phyloP scores from a whole-genome alignment of 2,797 vertebrate species.

The Dicrostonyx torquatus region DNA sequence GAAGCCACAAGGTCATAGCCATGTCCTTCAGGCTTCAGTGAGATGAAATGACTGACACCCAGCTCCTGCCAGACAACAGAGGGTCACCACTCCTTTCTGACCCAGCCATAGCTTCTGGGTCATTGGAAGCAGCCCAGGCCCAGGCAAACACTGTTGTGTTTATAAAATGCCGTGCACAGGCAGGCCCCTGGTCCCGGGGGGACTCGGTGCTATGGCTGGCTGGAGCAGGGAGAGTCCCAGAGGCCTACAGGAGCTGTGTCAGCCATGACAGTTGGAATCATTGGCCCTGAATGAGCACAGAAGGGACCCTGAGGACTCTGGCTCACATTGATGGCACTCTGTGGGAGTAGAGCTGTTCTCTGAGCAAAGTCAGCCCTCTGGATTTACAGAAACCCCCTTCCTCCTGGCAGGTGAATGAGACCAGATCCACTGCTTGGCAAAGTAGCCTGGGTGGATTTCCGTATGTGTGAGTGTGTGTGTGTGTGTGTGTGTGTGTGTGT shows the following conservation, averaged over 20 bases:
- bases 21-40: background rate
- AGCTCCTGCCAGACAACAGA: background rate
- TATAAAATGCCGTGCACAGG: background rate
- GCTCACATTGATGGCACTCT: fast-evolving
- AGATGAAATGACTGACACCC: background rate
- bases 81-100: background rate
- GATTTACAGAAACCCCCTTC: background rate
- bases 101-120: background rate
- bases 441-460: background rate
- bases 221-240: background rate
- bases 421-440: background rate
- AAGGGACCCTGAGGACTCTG: background rate
- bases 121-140: background rate
- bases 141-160: fast-evolving
- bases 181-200: background rate
- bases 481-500: too few species aligned
- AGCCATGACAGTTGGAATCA: background rate
- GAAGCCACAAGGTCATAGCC: background rate
- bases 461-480: background rate
- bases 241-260: background rate
- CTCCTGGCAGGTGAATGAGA: background rate
- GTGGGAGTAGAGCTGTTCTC: background rate
- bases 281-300: background rate
- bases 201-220: background rate
- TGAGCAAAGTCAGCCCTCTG: background rate